Base-by-base conservation (phyloP, 2,888 invertebrate species). In the Lacanobia oleracea region DNA sequence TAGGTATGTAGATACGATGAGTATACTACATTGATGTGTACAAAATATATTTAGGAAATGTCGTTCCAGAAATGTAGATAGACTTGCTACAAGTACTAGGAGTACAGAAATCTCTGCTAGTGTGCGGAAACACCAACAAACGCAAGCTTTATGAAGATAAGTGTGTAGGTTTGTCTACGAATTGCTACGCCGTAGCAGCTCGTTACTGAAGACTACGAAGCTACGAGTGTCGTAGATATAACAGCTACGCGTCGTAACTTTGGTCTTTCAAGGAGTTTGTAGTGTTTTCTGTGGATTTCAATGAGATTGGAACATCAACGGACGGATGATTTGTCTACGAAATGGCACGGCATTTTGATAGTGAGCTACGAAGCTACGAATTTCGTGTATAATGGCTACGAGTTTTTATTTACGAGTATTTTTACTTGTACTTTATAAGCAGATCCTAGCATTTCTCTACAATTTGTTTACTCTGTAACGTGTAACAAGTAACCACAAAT, bases 101-200 rank as follows among this genome's bases (percentile, higher is more conserved):
- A 27, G 23, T 27, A 53, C 16, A 53, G 53, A 54, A 74, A 12
- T 62, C n/a, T 33, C 7, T 33, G 33, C 1, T 14, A 53, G 48
- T 59, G 27, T 53, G 27, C 51, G 23, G 23, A 21, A 45, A 62
- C 5, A 61, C 14, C 53, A 3, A 48, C 18, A 54, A 27, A 43
- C 16, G 43, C 14, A 71, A 33, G 16, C 9, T 56, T 21, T 40
- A 59, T 12, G 33, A 48, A 16, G 9, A 21, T 6, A n/a, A 27
- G 8, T 45, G 37, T 61, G 70, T 61, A 37, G 14, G 23, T 40
- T 40, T 14, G 45, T n/a, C 73, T 65, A 65, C 73, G 79, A 65
- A 72, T 16, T 12, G 60, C 79, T 79, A 79, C 79, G 74, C n/a
- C 59, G 63, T 75, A 72, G 72, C 2, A 33, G 61, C 61, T 75